These are phyloP conservation scores for Drosophila mimica DNA, from an alignment of 2,888 invertebrate genomes.

Conservation along the genomic window DNA sequence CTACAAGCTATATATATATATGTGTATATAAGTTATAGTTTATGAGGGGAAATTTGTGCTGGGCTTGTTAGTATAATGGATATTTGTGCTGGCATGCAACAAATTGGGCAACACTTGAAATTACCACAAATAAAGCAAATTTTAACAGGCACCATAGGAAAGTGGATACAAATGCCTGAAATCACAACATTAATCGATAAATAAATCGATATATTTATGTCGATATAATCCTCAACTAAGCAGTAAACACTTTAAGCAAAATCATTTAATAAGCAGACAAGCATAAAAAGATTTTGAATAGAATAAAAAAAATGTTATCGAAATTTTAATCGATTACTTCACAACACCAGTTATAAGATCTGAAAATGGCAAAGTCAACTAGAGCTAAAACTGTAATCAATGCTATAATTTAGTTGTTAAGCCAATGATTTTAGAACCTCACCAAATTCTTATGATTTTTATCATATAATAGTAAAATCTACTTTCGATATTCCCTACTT, in stretches of 20 bases:
- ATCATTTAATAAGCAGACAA: background rate
- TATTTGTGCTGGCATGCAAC: constrained; percentile 7
- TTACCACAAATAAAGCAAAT: background rate
- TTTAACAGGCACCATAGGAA: background rate
- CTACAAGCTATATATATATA: background rate
- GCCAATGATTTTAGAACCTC: background rate
- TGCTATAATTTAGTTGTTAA: background rate
- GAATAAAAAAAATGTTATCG: background rate
- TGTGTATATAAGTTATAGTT: background rate
- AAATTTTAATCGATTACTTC: background rate
- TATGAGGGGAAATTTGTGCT: background rate
- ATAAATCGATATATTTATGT: background rate
- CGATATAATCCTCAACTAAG: background rate
- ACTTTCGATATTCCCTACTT: background rate
- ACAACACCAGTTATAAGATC: background rate
- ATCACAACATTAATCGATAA: background rate
- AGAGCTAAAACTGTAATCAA: background rate
- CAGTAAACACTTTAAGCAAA: background rate
- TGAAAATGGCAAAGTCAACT: background rate
- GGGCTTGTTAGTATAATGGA: background rate
- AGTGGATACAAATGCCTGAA: background rate
- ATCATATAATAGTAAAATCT: background rate
- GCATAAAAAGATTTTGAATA: too few relatives aligned
- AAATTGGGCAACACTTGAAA: constrained; percentile 17
- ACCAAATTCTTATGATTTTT: background rate